A percentile compares a stretch with the other conserved stretches of the same genome.
Conservation (phyloP, 2,113 vertebrate species). For the Spermophilus dauricus region DNA sequence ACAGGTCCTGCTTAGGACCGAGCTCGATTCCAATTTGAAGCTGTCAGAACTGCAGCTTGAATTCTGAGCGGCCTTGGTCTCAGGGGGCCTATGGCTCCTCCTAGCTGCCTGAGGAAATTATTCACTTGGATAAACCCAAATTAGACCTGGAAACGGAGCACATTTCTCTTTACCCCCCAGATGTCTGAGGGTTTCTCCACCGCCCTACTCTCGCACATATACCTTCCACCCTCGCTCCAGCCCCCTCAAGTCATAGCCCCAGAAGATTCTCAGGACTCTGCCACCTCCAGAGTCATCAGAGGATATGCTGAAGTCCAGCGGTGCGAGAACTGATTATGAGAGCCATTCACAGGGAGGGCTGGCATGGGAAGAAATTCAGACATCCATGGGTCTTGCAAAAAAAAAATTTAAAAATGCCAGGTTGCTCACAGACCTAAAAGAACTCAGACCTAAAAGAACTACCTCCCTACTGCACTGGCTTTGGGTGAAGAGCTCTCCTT, state of each 20-base stretch:
- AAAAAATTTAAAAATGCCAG: not conserved
- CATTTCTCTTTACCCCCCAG: constrained; percentile 55
- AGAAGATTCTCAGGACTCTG: constrained; percentile 10
- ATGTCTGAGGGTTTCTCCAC: not conserved
- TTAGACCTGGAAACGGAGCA: constrained; percentile 51
- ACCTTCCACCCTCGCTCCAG: not conserved
- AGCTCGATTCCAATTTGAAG: constrained; percentile 64
- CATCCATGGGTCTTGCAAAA: not conserved
- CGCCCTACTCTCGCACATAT: not conserved
- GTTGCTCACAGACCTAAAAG: not conserved
- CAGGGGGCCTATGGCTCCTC: constrained; percentile 42
- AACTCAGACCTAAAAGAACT: not conserved
- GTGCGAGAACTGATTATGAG: not conserved
- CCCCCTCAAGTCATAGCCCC: not conserved
- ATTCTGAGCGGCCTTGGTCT: constrained; percentile 45
- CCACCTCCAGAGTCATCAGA: not conserved
- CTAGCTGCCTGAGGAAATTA: constrained; percentile 67
- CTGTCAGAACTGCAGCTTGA: constrained; percentile 55
- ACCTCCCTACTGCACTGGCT: not conserved
- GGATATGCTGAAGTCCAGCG: not conserved
- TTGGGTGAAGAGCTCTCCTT: not conserved
- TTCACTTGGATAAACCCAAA: constrained; percentile 65
- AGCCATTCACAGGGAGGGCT: not conserved
- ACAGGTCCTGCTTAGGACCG: not conserved
- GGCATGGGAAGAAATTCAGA: not conserved